Base-by-base conservation (phyloP, 2,797 vertebrate genomes). In the Anomalospiza imberbis region DNA sequence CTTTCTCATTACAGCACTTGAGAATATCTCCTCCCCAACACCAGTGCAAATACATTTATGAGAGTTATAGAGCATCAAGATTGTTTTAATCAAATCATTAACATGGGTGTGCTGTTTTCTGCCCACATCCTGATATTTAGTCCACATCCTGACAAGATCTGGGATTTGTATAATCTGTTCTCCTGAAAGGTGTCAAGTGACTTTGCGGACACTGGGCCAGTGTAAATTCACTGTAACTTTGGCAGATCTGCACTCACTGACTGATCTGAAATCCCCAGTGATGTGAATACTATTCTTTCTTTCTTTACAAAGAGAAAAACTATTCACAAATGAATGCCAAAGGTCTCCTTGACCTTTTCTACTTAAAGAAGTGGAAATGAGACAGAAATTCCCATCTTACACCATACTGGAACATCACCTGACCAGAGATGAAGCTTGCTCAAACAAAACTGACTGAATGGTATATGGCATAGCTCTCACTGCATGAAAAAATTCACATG, bases 31-130 rank as follows among this genome's bases (percentile, higher is more conserved):
- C 77, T 74, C 81, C 72, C 22, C 6, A 2, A 47, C 53, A 86
- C 32, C 70, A 84, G 19, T 84, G 63, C 87, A 96, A 96, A 92
- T 91, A 81, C 28, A 73, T 89, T 95, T 88, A 47, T 71, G 68
- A 91, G 67, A 90, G 67, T 36, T 85, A 58, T 28, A 66, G 32
- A 94, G 67, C n/a, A 71, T 40, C 48, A 86, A 87, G 81, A 87
- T 65, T 90, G 60, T 91, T 94, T 82, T 77, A 93, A 94, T 90
- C 83, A 89, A 85, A 82, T 65, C 38, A 91, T 93, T 93, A 90
- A 90, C 82, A 89, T 12, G 57, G 34, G 67, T 44, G 65, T 89
- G 83, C 68, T 91, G 44, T 28, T 87, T 88, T 93, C 79, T 94
- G 67, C 68, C 85, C 93, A 89, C 77, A 92, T 93, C 80, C 94